phyloP scores from a whole-genome alignment of 2,797 vertebrate species.

The Glossophaga mutica region DNA sequence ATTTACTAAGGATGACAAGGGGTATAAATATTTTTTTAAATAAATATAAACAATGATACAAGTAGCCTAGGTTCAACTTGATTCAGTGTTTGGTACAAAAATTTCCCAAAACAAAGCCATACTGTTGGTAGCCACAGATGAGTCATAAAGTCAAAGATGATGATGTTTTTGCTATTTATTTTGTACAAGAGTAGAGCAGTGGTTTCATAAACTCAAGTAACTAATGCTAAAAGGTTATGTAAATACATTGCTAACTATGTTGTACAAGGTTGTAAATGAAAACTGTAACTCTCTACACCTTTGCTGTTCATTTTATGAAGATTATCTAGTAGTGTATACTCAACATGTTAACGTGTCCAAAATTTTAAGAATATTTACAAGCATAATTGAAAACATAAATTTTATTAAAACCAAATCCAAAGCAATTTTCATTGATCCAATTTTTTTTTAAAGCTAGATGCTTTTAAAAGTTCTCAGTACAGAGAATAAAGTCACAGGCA shows the following conservation, averaged over 20 bases:
- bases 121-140: background rate
- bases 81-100: background rate
- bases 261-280: slow-evolving; percentile 3
- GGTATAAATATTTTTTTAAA: background rate
- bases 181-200: background rate
- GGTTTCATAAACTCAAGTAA: background rate
- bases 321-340: background rate
- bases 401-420: slow-evolving; percentile 36
- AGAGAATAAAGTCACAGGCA: background rate
- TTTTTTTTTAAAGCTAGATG: background rate
- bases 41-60: background rate
- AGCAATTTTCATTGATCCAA: background rate
- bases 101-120: background rate
- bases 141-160: background rate
- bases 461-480: background rate
- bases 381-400: slow-evolving; percentile 12
- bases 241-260: background rate
- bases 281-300: background rate
- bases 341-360: background rate
- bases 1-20: background rate
- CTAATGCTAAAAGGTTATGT: background rate
- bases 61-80: background rate
- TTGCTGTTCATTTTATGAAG: background rate
- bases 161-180: background rate
- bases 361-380: slow-evolving; percentile 34